phyloP scores from a whole-genome alignment of 2,113 vertebrate genomes.

The Notechis scutatus region DNA sequence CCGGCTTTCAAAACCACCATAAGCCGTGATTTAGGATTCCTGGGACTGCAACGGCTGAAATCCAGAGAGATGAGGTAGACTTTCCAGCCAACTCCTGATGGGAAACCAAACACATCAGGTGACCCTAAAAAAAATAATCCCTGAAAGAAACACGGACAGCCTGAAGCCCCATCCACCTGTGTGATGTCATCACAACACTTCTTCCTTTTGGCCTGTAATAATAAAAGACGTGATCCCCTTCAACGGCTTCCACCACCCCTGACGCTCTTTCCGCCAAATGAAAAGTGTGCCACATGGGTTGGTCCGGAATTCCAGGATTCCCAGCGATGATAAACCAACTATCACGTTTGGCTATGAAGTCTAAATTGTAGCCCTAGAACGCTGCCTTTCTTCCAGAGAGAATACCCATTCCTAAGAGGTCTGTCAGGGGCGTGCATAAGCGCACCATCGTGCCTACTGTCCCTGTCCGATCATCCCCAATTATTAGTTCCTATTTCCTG shows the following conservation, averaged over 20 bases:
- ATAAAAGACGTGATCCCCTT: not conserved
- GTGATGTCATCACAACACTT: not conserved
- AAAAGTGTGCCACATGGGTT: not conserved
- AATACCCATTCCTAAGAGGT: no score
- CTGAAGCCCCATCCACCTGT: not conserved
- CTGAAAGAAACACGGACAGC: not conserved
- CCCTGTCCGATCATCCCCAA: no score
- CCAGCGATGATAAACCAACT: not conserved
- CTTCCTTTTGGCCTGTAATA: not conserved
- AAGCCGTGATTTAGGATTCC: not conserved
- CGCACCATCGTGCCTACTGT: no score
- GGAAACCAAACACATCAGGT: not conserved
- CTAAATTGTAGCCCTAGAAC: not conserved
- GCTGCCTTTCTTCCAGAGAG: not conserved
- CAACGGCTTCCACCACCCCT: not conserved
- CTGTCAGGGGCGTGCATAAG: no score
- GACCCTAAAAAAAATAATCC: not conserved
- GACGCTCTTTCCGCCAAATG: not conserved
- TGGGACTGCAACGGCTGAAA: not conserved
- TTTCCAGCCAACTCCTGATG: not conserved
- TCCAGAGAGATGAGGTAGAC: not conserved
- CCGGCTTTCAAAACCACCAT: not conserved
- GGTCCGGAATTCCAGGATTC: not conserved
- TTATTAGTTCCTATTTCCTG: no score
- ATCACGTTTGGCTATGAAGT: not conserved